Percentiles rank a stretch among this genome's conserved stretches.
phyloP scores from a whole-genome alignment of 1,140 invertebrate species.

The Calosoma granatense region DNA sequence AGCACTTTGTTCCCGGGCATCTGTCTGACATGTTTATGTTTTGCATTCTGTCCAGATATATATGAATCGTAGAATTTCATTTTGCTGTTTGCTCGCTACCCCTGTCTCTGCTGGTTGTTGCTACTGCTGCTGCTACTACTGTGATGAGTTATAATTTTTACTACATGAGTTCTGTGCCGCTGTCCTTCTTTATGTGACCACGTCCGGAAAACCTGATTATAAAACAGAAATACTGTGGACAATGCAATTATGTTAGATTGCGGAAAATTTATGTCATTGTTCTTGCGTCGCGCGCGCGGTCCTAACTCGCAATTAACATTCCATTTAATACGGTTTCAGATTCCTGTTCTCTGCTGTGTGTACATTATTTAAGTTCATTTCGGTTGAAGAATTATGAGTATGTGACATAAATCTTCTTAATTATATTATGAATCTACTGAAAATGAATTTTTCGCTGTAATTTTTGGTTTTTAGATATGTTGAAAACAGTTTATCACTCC shows the following conservation, averaged over 20 bases:
- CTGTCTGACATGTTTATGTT: conserved; percentile 2
- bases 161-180: neutral
- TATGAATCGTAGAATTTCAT: conserved; percentile 1
- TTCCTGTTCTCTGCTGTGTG: no score
- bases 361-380: no score
- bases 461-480: no score
- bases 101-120: no score
- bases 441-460: no score
- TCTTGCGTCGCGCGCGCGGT: neutral
- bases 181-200: neutral
- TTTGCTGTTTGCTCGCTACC: no score
- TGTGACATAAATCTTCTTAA: no score
- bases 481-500: no score
- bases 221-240: neutral
- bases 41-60: neutral
- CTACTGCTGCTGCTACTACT: no score
- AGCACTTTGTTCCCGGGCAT: neutral
- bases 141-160: no score
- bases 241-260: conserved; percentile 7
- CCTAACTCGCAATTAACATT: neutral
- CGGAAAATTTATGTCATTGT: neutral
- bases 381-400: no score
- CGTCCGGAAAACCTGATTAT: neutral
- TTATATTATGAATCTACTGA: no score
- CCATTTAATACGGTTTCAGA: neutral